Evolutionary conservation across 2,888 invertebrate genomes (phyloP).

Genomic region (Zaprionus bogoriensis): DNA sequence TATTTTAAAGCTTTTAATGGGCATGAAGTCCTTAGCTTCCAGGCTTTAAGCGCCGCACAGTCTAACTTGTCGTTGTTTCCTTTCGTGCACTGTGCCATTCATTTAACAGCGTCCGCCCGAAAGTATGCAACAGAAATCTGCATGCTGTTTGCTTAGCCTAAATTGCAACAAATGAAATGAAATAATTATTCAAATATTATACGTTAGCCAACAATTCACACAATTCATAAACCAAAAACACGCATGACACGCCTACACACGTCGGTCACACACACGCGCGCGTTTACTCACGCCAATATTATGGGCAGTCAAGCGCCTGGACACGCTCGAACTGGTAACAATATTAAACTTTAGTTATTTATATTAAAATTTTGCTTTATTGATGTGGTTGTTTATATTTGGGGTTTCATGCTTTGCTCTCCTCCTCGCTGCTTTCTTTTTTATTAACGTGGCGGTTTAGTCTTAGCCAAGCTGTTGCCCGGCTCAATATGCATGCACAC

Average conservation of each 20-base stretch:
- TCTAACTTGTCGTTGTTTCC: background rate
- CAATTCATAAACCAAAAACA: constrained; percentile 20
- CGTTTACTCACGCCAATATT: background rate
- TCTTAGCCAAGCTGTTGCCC: constrained; percentile 58
- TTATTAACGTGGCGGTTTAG: constrained; percentile 54
- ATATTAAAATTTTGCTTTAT: constrained; percentile 74
- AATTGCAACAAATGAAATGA: constrained; percentile 17
- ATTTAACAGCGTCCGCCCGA: background rate
- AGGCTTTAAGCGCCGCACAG: background rate
- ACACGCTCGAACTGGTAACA: constrained; percentile 20
- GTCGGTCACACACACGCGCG: background rate
- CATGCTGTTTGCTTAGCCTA: no score
- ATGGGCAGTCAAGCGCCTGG: constrained; percentile 9
- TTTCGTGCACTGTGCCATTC: background rate
- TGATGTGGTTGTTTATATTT: constrained; percentile 64
- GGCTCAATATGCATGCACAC: constrained; percentile 7
- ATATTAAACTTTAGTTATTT: constrained; percentile 71
- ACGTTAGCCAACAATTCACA: constrained; percentile 20
- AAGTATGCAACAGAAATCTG: background rate
- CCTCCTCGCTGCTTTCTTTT: no score
- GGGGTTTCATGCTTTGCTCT: constrained; percentile 23
- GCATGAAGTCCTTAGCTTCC: background rate
- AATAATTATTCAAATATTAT: constrained; percentile 37
- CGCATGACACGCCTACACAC: constrained; percentile 5
- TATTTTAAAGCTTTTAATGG: background rate